A percentile compares a stretch with the other conserved stretches of the same genome.
These are phyloP conservation scores for Auanema freiburgensis DNA, from an alignment of 2,888 invertebrate genomes.

Conservation along the genomic window DNA sequence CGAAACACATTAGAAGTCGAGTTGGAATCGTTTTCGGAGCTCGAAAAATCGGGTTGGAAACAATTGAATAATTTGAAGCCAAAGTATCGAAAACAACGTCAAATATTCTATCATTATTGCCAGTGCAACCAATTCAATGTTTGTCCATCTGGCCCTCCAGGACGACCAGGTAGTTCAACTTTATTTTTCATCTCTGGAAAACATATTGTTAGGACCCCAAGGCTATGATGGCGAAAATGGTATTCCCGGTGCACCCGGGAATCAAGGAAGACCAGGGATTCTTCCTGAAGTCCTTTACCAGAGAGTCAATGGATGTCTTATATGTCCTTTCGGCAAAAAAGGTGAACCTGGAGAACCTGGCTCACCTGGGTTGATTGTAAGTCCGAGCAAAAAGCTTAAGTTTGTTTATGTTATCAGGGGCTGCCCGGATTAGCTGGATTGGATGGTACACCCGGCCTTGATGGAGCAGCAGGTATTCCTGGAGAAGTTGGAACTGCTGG, in stretches of 20 bases:
- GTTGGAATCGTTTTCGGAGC: constrained; percentile 13
- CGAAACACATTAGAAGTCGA: constrained; percentile 8
- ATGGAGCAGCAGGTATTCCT: not conserved
- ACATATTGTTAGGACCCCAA: not conserved
- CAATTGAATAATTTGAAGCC: constrained; percentile 10
- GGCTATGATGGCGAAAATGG: constrained; percentile 14
- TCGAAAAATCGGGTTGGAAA: constrained; percentile 13
- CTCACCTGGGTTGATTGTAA: constrained; percentile 11
- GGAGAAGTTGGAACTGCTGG: not conserved
- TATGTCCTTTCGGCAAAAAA: constrained; percentile 45
- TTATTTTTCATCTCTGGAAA: too few species aligned
- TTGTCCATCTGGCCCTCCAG: constrained; percentile 34
- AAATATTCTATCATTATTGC: constrained; percentile 30
- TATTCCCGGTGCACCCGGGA: constrained; percentile 13
- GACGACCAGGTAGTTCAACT: constrained; percentile 19
- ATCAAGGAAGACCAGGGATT: constrained; percentile 24
- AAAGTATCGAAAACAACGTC: constrained; percentile 7
- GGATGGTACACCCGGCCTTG: not conserved
- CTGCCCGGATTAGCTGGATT: not conserved
- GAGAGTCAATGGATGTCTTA: constrained; percentile 32
- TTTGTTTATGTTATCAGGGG: not conserved
- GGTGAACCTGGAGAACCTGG: constrained; percentile 30
- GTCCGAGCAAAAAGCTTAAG: not conserved
- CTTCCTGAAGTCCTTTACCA: constrained; percentile 28
- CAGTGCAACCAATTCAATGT: constrained; percentile 35